A percentile compares a stretch with the other conserved stretches of the same genome.
Evolutionary conservation across 2,888 invertebrate species (phyloP).

Genomic region (Eupithecia centaureata): DNA sequence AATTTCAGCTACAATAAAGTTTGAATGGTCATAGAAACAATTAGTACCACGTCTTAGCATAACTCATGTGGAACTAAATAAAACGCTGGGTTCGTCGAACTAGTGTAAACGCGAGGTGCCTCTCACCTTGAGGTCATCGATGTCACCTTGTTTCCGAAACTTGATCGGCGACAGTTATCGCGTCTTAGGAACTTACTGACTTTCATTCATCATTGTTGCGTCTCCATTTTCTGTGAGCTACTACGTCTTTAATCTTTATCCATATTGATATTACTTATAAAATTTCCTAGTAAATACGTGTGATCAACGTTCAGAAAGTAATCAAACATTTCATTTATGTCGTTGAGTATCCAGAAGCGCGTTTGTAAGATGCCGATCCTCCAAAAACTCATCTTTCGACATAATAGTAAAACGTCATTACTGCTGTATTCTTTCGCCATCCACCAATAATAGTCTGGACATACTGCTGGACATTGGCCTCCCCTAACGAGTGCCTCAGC

Average conservation of each 20-base stretch:
- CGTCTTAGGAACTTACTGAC: conserved; percentile 57
- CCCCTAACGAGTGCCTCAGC: too few relatives aligned
- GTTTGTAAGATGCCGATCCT: neutral
- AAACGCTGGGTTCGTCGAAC: conserved; percentile 68
- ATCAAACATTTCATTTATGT: neutral
- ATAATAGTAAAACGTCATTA: conserved; percentile 19
- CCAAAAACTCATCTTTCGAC: neutral
- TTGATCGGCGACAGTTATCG: conserved; percentile 74
- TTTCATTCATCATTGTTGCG: conserved; percentile 67
- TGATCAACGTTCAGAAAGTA: neutral
- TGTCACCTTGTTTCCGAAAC: conserved; percentile 80
- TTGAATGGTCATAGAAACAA: conserved; percentile 1
- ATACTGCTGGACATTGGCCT: too few relatives aligned
- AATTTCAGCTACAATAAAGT: neutral
- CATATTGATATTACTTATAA: neutral
- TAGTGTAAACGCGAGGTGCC: conserved; percentile 57
- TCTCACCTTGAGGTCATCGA: conserved; percentile 78
- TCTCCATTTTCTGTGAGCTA: conserved; percentile 22
- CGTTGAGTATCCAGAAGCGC: neutral
- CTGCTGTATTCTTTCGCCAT: too few relatives aligned
- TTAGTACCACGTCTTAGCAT: conserved; percentile 30
- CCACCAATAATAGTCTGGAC: too few relatives aligned
- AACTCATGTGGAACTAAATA: conserved; percentile 53
- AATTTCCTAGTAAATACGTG: neutral
- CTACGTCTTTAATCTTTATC: neutral